Evolutionary conservation across 2,113 vertebrate genomes (phyloP), one percentile per base, ranked within the genome.

Genomic region (Pseudonaja textilis): DNA sequence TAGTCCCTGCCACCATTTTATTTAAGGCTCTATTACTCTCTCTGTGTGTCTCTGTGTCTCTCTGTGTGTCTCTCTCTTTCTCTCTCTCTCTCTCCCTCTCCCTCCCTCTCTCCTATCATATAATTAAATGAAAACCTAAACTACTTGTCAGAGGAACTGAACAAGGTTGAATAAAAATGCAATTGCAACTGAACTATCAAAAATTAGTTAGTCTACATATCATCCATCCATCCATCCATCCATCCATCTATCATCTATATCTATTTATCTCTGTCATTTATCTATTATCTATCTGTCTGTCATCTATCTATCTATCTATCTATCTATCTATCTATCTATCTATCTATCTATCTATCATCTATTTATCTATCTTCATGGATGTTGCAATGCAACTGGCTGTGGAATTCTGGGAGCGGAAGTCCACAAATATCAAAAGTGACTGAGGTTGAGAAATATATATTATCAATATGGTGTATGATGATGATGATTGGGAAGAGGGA

Each of bases 41-140:
- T 22, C 8, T 50, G 47, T 50, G 47, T 50, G 47, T 50, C 8
- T 50, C 47, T 50, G 3, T 61, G 2, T 26, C 0, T 59, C 2
- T 11, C 3, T 3, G 42, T 42, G 42, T 39, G 42, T 47, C 9
- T 61, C 6, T 26, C 0, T 59, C 2, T 11, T 3, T 3, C 1
- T 61, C 0, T 29, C 10, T 29, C 9, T 3, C 26, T 3, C 26
- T 11, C 11, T 4, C 26, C 0, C 26, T 11, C 26, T 0, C 26
- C 11, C 26, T 12, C 26, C 4, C 11, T 29, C 12, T 5, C 61
- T n/a, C 8, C 25, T 61, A 69, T 69, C 29, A 69, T 34, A 69
- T 34, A 69, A 69, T 69, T 69, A 25, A 61, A 81, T 81, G 1
- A 29, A 39, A 5, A 39, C 22, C 4, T 57, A 29, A 20, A 42